phyloP scores from a whole-genome alignment of 2,797 vertebrate species.

The Enteromius mattozi region DNA sequence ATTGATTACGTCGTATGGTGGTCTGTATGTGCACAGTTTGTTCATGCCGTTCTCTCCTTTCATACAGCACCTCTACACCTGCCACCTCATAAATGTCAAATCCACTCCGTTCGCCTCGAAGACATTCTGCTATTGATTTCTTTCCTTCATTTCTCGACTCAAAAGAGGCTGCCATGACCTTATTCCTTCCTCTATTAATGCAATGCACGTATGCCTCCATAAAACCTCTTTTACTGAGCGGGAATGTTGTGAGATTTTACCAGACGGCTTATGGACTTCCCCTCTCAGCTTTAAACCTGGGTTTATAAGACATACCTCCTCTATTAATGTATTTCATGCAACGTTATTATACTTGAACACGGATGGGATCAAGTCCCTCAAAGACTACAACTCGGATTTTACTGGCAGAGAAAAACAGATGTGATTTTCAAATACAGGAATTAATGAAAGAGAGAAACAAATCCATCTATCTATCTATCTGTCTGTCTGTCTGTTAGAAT shows the following conservation, averaged over 20 bases:
- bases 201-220: conserved; percentile 29
- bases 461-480: no score
- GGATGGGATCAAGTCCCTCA: neutral
- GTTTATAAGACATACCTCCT: conserved; percentile 21
- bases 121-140: conserved; percentile 58
- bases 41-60: conserved; percentile 24
- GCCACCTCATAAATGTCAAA: conserved; percentile 47
- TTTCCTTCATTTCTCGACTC: conserved; percentile 55
- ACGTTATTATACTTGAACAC: conserved; percentile 7
- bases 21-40: conserved; percentile 16
- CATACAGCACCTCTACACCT: conserved; percentile 21
- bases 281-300: neutral
- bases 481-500: no score
- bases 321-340: conserved; percentile 24
- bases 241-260: conserved; percentile 40
- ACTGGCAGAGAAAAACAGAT: neutral
- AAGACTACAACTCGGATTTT: neutral
- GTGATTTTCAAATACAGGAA: neutral
- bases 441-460: neutral
- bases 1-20: conserved; percentile 39
- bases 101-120: conserved; percentile 34
- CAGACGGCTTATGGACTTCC: conserved; percentile 39
- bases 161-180: conserved; percentile 52
- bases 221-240: conserved; percentile 31
- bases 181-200: conserved; percentile 40